phyloP scores from a whole-genome alignment of 2,113 vertebrate species.

The Eudorcas thomsonii region DNA sequence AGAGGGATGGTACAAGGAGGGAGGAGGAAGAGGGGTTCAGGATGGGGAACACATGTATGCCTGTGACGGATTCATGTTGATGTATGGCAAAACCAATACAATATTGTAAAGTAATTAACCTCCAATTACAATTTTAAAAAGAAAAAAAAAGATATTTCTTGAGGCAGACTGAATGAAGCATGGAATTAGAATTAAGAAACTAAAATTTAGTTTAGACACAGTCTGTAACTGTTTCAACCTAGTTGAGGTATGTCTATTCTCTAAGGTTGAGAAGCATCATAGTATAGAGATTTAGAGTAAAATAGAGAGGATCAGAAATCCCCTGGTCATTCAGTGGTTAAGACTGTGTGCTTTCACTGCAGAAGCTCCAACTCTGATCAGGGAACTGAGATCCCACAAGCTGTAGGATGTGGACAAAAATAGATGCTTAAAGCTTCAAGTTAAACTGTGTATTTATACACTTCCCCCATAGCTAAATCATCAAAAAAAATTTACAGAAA shows the following conservation, averaged over 20 bases:
- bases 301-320: neutral
- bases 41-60: too few relatives aligned
- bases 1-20: too few relatives aligned
- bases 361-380: neutral
- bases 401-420: neutral
- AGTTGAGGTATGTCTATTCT: neutral
- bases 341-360: neutral
- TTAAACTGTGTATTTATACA: neutral
- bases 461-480: neutral
- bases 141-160: neutral
- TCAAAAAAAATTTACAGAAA: neutral
- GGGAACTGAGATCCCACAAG: neutral
- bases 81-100: too few relatives aligned
- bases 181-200: neutral
- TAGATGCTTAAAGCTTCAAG: neutral
- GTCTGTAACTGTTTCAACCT: slow-evolving; percentile 31
- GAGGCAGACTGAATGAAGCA: neutral
- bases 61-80: too few relatives aligned
- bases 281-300: neutral
- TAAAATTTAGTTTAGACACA: slow-evolving; percentile 17
- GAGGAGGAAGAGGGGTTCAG: too few relatives aligned
- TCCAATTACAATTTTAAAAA: too few relatives aligned
- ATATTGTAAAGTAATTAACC: too few relatives aligned
- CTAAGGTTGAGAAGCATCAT: neutral
- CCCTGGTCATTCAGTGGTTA: neutral